phyloP scores from a whole-genome alignment of 2,797 vertebrate species.

The Acanthis flammea region DNA sequence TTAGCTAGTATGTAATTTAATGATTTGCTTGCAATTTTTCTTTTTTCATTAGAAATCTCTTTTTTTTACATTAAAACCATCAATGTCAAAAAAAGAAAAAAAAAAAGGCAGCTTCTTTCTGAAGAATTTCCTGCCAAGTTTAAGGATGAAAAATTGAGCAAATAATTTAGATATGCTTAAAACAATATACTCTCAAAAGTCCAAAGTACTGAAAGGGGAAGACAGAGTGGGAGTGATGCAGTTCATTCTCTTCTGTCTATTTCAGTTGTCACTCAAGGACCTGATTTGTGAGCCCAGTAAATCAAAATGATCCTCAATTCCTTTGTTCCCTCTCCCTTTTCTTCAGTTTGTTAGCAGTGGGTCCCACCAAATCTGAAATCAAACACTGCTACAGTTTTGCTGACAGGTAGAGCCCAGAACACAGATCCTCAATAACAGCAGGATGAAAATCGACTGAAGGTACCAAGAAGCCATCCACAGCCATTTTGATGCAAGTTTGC shows the following conservation, averaged over 20 bases:
- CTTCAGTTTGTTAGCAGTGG: neutral
- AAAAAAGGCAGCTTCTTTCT: neutral
- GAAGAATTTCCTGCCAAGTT: neutral
- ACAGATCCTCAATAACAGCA: neutral
- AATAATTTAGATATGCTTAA: neutral
- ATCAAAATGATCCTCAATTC: neutral
- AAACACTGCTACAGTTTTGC: neutral
- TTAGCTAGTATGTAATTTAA: neutral
- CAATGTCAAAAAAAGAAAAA: neutral
- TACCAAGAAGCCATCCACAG: neutral
- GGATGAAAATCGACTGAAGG: neutral
- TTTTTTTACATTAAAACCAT: neutral
- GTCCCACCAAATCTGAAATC: neutral
- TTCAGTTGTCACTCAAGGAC: neutral
- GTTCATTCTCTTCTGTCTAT: neutral
- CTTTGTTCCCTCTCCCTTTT: neutral
- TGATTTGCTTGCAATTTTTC: neutral
- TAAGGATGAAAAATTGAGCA: neutral
- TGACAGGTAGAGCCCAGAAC: neutral
- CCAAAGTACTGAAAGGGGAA: neutral
- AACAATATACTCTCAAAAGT: neutral
- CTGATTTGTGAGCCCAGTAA: neutral
- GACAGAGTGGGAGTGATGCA: neutral
- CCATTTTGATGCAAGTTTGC: neutral
- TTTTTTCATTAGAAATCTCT: neutral